Base-by-base conservation (phyloP, 53 echinoderm and acorn worm species). In the Holothuria scabra region DNA sequence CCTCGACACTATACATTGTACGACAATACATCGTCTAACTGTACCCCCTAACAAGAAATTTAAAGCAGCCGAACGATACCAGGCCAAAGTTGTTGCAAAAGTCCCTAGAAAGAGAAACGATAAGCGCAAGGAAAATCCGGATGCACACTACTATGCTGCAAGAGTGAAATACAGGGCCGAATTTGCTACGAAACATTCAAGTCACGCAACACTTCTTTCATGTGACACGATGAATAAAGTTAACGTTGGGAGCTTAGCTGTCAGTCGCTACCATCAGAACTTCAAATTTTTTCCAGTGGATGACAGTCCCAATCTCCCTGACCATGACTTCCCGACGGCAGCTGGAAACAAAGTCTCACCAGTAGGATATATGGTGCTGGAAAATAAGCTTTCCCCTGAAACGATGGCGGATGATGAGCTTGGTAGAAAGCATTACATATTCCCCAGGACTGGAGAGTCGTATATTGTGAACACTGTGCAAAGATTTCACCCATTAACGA, bases 291-390 rank as follows among this genome's bases (percentile, higher is more conserved):
- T 78, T 56, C 56, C 66, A 25, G 1, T 63, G 10, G 65, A 84
- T 2, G 91, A 91, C 29, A 26, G 64, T 11, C 91, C 84, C 4
- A 83, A 83, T 28, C 82, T 86, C n/a, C 76, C 75, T 1, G 87
- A 90, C 46, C 86, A 90, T 31, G 87, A 86, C 21, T 90, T 90
- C 60, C 90, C 87, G 1, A 26, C 37, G 32, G 86, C 74, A 32
- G 16, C 20, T 1, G 76, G 87, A 1, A 81, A 87, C 33, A 31
- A 86, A 7, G 74, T 87, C 30, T 81, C 84, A 7, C 66, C 84
- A 13, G 65, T 81, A 9, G 86, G 90, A 7, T 90, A 90, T 67
- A 72, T 90, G 86, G 35, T 31, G 8, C 37, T 86, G 52, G 52
- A 74, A 26, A 44, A 35, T 11, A 46, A 30, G 14, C 8, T 33